Percentiles rank a stretch among this genome's conserved stretches.
Evolutionary conservation across 2,888 invertebrate species (phyloP).

Genomic region (Helleia helle): DNA sequence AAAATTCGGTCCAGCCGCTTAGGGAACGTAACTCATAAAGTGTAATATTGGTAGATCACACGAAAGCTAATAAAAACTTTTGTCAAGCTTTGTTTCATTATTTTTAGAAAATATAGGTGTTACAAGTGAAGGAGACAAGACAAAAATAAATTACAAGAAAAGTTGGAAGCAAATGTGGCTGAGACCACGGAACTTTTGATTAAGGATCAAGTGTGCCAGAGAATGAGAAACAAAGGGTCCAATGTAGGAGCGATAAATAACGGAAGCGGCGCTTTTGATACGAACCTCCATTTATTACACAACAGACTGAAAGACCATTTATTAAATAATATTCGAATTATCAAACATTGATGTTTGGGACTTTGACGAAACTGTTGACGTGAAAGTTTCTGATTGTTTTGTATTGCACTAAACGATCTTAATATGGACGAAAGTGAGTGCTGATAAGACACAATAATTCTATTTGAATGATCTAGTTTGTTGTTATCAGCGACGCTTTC

Average conservation of each 20-base stretch:
- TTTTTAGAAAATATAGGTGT: too few species aligned
- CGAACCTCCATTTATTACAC: conserved; percentile 35
- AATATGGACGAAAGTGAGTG: conserved; percentile 8
- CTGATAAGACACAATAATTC: conserved; percentile 9
- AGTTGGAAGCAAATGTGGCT: not conserved
- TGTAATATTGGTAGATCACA: too few species aligned
- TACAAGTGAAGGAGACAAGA: too few species aligned
- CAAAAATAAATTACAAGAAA: not conserved
- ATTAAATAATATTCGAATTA: conserved; percentile 2
- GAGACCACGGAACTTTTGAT: conserved; percentile 38
- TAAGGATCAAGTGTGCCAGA: conserved; percentile 35
- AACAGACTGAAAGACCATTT: conserved; percentile 6
- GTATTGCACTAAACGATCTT: conserved; percentile 20
- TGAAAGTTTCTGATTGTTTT: not conserved
- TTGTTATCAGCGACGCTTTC: conserved; percentile 39
- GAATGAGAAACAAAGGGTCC: conserved; percentile 45
- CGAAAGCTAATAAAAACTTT: too few species aligned
- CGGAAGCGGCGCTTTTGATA: conserved; percentile 48
- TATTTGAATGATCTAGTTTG: conserved; percentile 34
- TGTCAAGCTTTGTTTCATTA: too few species aligned
- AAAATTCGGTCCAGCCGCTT: too few species aligned
- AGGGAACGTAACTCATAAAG: too few species aligned
- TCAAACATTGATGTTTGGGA: too few species aligned
- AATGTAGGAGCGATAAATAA: conserved; percentile 46
- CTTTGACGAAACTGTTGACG: too few species aligned